A percentile compares a stretch with the other conserved stretches of the same genome.
Evolutionary conservation across 2,888 invertebrate genomes (phyloP).

Genomic region (Megamerina dolium): DNA sequence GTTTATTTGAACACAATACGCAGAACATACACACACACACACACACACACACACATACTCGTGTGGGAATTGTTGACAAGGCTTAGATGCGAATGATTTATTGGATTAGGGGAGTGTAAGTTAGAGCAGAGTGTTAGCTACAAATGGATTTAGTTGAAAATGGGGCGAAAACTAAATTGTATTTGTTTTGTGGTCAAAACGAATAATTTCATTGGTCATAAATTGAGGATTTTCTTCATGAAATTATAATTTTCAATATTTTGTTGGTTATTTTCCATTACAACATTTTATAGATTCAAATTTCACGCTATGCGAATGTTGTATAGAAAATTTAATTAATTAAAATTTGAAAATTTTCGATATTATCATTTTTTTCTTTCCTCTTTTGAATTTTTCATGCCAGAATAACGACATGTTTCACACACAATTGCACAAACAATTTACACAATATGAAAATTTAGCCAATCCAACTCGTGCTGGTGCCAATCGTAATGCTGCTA

Average conservation of each 20-base stretch:
- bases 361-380: no score
- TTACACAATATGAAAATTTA: constrained; percentile 33
- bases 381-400: no score
- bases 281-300: no score
- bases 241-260: no score
- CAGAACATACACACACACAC: no score
- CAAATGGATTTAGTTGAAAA: constrained; percentile 3
- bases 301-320: no score
- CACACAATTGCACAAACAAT: constrained; percentile 40
- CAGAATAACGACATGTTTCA: constrained; percentile 49
- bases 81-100: constrained; percentile 26
- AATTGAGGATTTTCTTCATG: no score
- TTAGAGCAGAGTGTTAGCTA: constrained; percentile 4
- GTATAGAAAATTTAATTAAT: no score
- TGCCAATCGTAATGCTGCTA: constrained; percentile 4
- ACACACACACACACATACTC: no score
- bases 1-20: constrained; percentile 3
- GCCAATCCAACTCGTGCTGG: constrained; percentile 4
- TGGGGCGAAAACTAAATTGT: constrained; percentile 1
- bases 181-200: constrained; percentile 4
- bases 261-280: no score
- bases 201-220: no score
- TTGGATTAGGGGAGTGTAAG: constrained; percentile 28
- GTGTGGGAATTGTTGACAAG: background rate
- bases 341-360: no score